phyloP scores from a whole-genome alignment of 2,888 invertebrate genomes.

The Mellilla xanthometata region DNA sequence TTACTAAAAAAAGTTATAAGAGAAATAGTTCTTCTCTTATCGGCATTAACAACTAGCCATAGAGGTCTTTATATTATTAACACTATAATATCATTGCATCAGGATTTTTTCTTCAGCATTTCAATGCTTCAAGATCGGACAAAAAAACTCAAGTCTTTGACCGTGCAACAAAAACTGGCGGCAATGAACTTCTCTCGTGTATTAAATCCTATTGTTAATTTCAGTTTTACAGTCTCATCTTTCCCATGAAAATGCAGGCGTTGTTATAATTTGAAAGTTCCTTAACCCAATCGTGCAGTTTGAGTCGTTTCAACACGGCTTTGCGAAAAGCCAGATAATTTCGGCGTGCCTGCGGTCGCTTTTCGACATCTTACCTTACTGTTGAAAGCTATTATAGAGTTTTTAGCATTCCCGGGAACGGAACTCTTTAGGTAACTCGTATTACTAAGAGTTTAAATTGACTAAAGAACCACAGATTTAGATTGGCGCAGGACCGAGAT shows the following conservation, averaged over 20 bases:
- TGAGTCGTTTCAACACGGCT: slow-evolving; percentile 40
- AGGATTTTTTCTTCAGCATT: too few relatives aligned
- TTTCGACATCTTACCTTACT: slow-evolving; percentile 42
- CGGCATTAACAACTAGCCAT: too few relatives aligned
- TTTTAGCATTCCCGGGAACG: not conserved
- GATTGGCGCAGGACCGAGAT: too few relatives aligned
- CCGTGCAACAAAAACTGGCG: not conserved
- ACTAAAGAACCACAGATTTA: too few relatives aligned
- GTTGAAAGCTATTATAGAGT: slow-evolving; percentile 4
- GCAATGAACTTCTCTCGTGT: slow-evolving; percentile 8
- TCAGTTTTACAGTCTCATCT: not conserved
- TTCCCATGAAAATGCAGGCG: slow-evolving; percentile 1
- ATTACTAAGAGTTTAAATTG: too few relatives aligned
- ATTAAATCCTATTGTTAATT: slow-evolving; percentile 6
- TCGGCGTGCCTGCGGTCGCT: slow-evolving; percentile 48
- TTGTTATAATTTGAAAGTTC: not conserved
- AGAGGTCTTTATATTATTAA: too few relatives aligned
- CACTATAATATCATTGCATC: too few relatives aligned
- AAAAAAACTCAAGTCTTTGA: too few relatives aligned
- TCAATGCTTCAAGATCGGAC: too few relatives aligned
- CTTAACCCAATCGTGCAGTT: slow-evolving; percentile 22
- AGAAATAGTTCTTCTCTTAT: too few relatives aligned
- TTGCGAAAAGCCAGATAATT: slow-evolving; percentile 41
- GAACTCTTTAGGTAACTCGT: too few relatives aligned
- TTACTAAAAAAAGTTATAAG: too few relatives aligned